phyloP scores from a whole-genome alignment of 2,888 invertebrate species.

The Diplolepis rosae region DNA sequence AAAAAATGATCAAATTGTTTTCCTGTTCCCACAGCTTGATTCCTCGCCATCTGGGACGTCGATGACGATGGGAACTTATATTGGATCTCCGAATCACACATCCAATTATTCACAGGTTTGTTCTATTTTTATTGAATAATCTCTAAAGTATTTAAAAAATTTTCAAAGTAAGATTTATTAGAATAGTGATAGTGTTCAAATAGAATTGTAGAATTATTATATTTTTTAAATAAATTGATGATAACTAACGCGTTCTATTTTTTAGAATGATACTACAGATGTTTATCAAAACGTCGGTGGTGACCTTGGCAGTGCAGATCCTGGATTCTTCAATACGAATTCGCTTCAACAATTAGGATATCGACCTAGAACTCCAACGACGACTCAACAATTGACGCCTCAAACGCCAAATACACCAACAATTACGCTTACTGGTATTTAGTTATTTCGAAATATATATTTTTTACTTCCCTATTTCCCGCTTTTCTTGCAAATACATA shows the following conservation, averaged over 20 bases:
- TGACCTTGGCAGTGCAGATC: constrained; percentile 74
- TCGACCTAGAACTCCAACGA: constrained; percentile 71
- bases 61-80: constrained; percentile 68
- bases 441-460: no score
- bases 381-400: constrained; percentile 75
- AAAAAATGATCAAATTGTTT: background rate
- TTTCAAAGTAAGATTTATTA: no score
- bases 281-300: constrained; percentile 71
- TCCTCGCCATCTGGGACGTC: constrained; percentile 67
- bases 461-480: no score
- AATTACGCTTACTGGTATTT: constrained; percentile 86
- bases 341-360: constrained; percentile 71
- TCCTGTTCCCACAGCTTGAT: background rate
- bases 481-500: no score
- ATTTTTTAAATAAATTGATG: no score
- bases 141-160: background rate
- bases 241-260: constrained; percentile 1
- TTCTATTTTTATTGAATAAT: constrained; percentile 13
- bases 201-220: no score
- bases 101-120: constrained; percentile 72
- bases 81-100: constrained; percentile 72
- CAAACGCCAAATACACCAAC: constrained; percentile 86
- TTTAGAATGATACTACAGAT: constrained; percentile 24
- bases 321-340: constrained; percentile 78
- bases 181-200: no score